Evolutionary conservation across 2,888 invertebrate genomes (phyloP), one percentile per base, ranked within the genome.

Genomic region (Spilarctia lutea): DNA sequence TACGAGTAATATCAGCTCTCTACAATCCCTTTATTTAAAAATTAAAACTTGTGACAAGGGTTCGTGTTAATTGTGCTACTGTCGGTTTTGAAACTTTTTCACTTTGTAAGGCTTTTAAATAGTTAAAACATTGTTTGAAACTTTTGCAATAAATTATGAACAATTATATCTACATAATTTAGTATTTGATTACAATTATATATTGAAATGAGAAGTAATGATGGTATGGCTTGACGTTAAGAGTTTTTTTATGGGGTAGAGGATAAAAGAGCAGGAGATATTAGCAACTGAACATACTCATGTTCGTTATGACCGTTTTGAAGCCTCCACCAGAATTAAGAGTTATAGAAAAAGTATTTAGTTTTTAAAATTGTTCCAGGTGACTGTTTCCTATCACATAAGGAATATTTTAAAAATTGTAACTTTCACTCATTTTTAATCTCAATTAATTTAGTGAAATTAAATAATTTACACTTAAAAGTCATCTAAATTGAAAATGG

Each of bases 11-110:
- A 60, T 30, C 18, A 30, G 30, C 30, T 63, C 63, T 63, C 18
- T 8, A 30, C 30, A 8, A n/a, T 11, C 35, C 24, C 30, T 35
- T 33, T 16, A 60, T 60, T 27, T 13, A 60, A 60, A 56, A 60
- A 60, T 27, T 27, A n/a, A 27, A 60, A 60, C 13, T 60, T 27
- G 27, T 60, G 27, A 27, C 60, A 60, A 60, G 60, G 60, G 27
- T 60, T 60, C 60, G 27, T 27, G 60, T 60, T 60, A 60, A 60
- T 60, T 60, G 60, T 60, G 60, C 60, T 60, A 60, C 27, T 60
- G 60, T 60, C 13, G 60, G 60, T 27, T 27, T 27, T 27, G 27
- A 60, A 60, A 60, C 60, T 60, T 60, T 60, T 60, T 60, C 27
- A 27, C 27, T 60, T 60, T 60, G n/a, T 27, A 27, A 13, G 24